Evolutionary conservation across 2,797 vertebrate species (phyloP), one percentile per base, ranked within the genome.

Genomic region (Molossus molossus): DNA sequence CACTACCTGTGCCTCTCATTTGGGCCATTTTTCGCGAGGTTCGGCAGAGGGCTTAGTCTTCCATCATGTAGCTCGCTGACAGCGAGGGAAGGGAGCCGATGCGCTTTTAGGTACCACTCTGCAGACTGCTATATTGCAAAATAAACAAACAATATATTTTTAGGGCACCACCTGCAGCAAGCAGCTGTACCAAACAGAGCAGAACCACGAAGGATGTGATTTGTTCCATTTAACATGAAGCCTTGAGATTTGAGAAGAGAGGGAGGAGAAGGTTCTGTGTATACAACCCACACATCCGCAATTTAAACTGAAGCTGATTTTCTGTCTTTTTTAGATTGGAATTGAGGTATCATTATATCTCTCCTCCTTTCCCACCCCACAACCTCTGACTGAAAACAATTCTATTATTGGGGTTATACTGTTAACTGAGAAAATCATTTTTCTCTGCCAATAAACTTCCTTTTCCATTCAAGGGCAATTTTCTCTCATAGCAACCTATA

Each of bases 101-200:
- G 95, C 67, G 55, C 96, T 97, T 67, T 95, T 67, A 96, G 90
- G 75, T 88, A 94, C 79, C 95, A 94, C 84, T 96, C 96, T 97
- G 87, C 94, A 98, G 94, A 94, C 84, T 95, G 91, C 76, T 97
- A 62, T 87, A 76, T 60, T 92, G 90, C 67, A 96, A 98, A 98
- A 97, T 97, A 98, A 98, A 97, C 91, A 98, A 97, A 97, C 83
- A 96, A 93, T 96, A 72, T 97, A 96, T 97, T 98, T 98, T 98
- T 96, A 97, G 97, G 97, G 90, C 77, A 97, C 96, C 97, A 97
- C 97, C 97, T 98, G 97, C 97, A 98, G 97, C 89, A 96, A 23
- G 18, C 97, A 98, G 97, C 97, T 98, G 96, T 95, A 96, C 86
- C 91, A 97, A 98, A 95, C 87, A 95, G 95, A 98, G 96, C 89